phyloP scores from a whole-genome alignment of 1,140 invertebrate genomes.

The Trypoxylus dichotomus region DNA sequence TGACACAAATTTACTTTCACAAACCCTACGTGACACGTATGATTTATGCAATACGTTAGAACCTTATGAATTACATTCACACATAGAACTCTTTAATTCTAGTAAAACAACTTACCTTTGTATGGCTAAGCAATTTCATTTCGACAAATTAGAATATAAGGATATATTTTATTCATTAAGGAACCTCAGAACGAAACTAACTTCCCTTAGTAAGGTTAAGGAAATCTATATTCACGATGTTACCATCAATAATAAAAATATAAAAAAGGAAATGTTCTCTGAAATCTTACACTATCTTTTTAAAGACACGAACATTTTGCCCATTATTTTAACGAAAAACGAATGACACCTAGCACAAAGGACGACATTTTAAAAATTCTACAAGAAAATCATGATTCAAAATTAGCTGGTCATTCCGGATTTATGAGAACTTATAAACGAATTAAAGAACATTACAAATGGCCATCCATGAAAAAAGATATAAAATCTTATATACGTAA shows the following conservation, averaged over 20 bases:
- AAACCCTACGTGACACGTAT: constrained; percentile 34
- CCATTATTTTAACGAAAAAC: constrained; percentile 14
- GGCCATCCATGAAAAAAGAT: constrained; percentile 24
- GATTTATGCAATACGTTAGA: constrained; percentile 34
- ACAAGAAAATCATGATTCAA: constrained; percentile 38
- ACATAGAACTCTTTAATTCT: constrained; percentile 34
- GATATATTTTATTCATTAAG: constrained; percentile 44
- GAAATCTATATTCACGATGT: constrained; percentile 32
- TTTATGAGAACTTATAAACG: constrained; percentile 19
- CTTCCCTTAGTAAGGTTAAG: neutral
- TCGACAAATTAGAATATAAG: constrained; percentile 43
- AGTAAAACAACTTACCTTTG: constrained; percentile 38
- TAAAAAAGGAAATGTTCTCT: constrained; percentile 31
- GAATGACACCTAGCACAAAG: neutral
- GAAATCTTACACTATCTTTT: constrained; percentile 32
- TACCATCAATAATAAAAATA: constrained; percentile 27
- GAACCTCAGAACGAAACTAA: constrained; percentile 30
- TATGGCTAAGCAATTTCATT: constrained; percentile 41
- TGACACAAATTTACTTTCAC: constrained; percentile 40
- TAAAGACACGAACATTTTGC: neutral
- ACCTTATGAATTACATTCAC: constrained; percentile 34
- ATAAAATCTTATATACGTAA: constrained; percentile 26
- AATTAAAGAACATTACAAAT: constrained; percentile 22
- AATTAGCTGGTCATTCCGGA: constrained; percentile 43
- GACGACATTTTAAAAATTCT: constrained; percentile 35